phyloP scores from a whole-genome alignment of 2,113 vertebrate genomes.

The Prunella fulvescens region DNA sequence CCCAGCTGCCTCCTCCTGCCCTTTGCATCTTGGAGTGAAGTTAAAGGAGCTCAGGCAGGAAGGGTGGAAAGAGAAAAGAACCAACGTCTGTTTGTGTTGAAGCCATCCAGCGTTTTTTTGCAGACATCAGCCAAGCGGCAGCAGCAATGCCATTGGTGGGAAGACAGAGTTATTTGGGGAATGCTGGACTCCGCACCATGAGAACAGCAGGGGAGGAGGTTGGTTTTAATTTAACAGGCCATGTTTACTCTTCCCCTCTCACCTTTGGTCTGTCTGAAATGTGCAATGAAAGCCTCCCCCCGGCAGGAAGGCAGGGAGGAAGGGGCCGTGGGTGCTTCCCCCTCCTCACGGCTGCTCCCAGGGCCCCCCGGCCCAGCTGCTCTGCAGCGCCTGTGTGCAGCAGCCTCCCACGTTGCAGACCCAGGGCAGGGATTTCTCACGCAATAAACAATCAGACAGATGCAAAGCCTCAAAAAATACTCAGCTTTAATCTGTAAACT shows the following conservation, averaged over 20 bases:
- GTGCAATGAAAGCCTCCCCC: not conserved
- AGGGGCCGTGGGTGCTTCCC: not conserved
- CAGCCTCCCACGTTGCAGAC: conserved; percentile 8
- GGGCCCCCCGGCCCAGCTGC: fast-evolving
- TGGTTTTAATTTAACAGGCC: conserved; percentile 68
- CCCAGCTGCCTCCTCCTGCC: not conserved
- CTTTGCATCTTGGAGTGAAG: not conserved
- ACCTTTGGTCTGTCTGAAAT: conserved; percentile 64
- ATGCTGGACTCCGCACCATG: conserved; percentile 64
- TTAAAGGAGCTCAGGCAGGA: not conserved
- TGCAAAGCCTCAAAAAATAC: conserved; percentile 29
- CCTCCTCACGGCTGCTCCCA: not conserved
- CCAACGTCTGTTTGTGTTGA: conserved; percentile 17
- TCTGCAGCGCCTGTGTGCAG: not conserved
- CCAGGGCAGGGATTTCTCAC: not conserved
- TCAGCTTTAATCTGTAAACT: conserved; percentile 48
- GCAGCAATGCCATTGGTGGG: conserved; percentile 61
- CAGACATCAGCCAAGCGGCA: conserved; percentile 37
- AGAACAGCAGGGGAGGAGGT: conserved; percentile 63
- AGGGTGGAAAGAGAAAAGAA: not conserved
- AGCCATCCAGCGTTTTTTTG: conserved; percentile 42
- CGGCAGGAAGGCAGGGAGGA: not conserved
- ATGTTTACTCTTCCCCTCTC: conserved; percentile 51
- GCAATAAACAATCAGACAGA: not conserved
- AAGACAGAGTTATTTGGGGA: conserved; percentile 65